Percentiles rank a stretch among this genome's conserved stretches.
These are phyloP conservation scores for Paramormyrops hopkinsi DNA, from an alignment of 2,797 vertebrate genomes.

Conservation along the genomic window DNA sequence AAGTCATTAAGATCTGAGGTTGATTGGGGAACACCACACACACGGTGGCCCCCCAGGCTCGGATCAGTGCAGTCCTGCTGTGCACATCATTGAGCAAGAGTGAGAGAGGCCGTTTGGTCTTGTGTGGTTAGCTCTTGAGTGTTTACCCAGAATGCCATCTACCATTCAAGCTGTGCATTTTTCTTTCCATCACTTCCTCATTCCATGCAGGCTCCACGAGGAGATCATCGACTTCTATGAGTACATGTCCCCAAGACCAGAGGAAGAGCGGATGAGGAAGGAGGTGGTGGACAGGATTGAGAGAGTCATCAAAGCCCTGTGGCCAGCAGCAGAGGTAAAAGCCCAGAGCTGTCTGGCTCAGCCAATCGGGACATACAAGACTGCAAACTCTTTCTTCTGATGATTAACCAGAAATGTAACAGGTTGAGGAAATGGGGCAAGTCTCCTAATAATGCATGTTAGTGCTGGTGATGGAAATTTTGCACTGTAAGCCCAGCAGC, in stretches of 20 bases:
- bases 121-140: neutral
- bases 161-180: neutral
- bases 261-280: constrained; percentile 90
- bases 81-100: neutral
- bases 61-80: neutral
- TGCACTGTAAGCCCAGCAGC: neutral
- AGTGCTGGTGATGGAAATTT: neutral
- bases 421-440: neutral
- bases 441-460: neutral
- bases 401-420: neutral
- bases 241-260: constrained; percentile 88
- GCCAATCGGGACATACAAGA: neutral
- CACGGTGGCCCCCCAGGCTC: neutral
- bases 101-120: neutral
- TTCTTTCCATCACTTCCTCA: neutral
- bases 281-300: constrained; percentile 93
- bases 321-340: constrained; percentile 88
- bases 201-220: constrained; percentile 76
- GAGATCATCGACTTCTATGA: constrained; percentile 94
- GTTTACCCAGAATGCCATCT: neutral
- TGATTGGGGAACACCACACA: neutral
- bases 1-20: neutral
- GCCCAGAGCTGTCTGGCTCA: neutral
- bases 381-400: neutral
- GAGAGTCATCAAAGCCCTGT: constrained; percentile 86